phyloP scores from a whole-genome alignment of 2,888 invertebrate genomes.

The Catocala sponsa region DNA sequence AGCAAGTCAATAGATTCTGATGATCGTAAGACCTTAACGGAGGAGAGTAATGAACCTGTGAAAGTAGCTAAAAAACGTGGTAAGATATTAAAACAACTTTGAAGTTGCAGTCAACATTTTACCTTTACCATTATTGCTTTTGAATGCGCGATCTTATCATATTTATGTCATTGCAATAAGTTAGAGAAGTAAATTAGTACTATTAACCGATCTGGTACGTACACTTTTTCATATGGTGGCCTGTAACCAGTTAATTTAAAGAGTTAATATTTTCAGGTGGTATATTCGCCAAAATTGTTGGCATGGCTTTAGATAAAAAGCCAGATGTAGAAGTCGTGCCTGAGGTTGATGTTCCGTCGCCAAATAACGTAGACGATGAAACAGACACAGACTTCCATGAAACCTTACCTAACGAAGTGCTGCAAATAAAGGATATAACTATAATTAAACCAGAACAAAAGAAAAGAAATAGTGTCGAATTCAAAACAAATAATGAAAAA shows the following conservation, averaged over 20 bases:
- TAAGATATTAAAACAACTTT: constrained; percentile 33
- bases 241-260: too few species aligned
- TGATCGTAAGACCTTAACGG: constrained; percentile 71
- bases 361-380: constrained; percentile 87
- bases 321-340: constrained; percentile 86
- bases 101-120: too few species aligned
- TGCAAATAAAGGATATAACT: constrained; percentile 85
- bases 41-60: constrained; percentile 64
- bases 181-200: too few species aligned
- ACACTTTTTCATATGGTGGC: too few species aligned
- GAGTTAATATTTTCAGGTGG: constrained; percentile 67
- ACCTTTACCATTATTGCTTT: too few species aligned
- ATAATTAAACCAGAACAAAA: constrained; percentile 63
- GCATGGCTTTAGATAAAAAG: constrained; percentile 88
- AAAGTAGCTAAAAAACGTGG: constrained; percentile 74
- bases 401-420: constrained; percentile 89
- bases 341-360: constrained; percentile 59
- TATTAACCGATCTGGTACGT: too few species aligned
- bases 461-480: constrained; percentile 66
- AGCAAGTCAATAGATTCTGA: constrained; percentile 88
- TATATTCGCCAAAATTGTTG: constrained; percentile 88
- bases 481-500: constrained; percentile 57
- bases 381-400: constrained; percentile 92
- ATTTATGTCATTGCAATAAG: too few species aligned
- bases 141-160: too few species aligned